These are phyloP conservation scores for Dromius quadrimaculatus DNA, from an alignment of 2,888 invertebrate genomes.

Conservation along the genomic window DNA sequence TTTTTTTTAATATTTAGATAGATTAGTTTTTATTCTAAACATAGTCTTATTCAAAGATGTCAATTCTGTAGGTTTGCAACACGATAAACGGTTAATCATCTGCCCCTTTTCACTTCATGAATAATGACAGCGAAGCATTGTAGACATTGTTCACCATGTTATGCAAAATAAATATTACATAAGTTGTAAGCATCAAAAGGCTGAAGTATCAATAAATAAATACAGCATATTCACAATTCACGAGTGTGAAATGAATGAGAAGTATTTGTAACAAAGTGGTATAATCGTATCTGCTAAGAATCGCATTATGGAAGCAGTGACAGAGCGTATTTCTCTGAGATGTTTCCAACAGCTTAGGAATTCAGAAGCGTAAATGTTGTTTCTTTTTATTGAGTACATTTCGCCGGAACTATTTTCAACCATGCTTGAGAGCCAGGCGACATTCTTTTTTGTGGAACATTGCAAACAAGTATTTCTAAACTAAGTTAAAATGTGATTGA, in stretches of 20 bases:
- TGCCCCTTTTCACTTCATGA: no score
- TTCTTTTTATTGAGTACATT: constrained; percentile 19
- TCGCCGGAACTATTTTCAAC: constrained; percentile 29
- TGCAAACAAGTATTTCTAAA: not conserved
- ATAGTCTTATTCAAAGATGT: no score
- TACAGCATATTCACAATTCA: not conserved
- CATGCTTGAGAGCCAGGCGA: no score
- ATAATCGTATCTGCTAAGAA: not conserved
- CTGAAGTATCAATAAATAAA: constrained; percentile 13
- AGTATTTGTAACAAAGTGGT: not conserved
- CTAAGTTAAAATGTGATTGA: not conserved
- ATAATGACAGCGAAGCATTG: no score
- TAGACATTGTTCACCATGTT: not conserved
- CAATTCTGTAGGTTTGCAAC: no score
- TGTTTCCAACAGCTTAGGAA: constrained; percentile 24
- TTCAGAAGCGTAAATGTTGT: constrained; percentile 27
- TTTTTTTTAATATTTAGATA: no score
- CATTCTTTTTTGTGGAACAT: not conserved
- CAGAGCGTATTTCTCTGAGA: constrained; percentile 18
- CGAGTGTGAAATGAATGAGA: not conserved
- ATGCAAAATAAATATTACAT: not conserved
- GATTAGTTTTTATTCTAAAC: no score
- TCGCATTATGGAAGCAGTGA: constrained; percentile 11
- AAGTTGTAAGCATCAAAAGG: constrained; percentile 7
- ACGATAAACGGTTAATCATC: no score